phyloP scores from a whole-genome alignment of 1,140 invertebrate genomes.

The Psilanteris sp. region DNA sequence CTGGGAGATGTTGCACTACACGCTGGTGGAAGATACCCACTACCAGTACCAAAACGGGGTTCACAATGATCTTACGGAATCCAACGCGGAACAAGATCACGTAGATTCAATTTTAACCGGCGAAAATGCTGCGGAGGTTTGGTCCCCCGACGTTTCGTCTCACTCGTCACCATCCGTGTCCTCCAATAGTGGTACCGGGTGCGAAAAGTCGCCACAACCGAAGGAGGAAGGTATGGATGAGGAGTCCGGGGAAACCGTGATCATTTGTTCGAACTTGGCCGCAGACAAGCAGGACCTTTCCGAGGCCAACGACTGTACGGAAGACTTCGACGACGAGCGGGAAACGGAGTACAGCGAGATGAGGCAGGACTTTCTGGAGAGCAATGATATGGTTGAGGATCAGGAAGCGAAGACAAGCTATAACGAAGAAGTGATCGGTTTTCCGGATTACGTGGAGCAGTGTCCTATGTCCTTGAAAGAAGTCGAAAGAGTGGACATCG shows the following conservation, averaged over 20 bases:
- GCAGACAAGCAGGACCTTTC: conserved; percentile 52
- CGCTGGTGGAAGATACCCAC: conserved; percentile 61
- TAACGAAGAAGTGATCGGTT: no score
- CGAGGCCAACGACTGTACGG: conserved; percentile 38
- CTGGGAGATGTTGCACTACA: conserved; percentile 69
- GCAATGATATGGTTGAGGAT: no score
- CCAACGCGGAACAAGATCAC: conserved; percentile 5
- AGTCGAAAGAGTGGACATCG: conserved; percentile 47
- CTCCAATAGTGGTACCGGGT: conserved; percentile 18
- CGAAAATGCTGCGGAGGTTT: conserved; percentile 26
- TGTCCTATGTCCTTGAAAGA: conserved; percentile 62
- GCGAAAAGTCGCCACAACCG: conserved; percentile 31
- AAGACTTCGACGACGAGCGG: conserved; percentile 47
- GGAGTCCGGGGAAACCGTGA: conserved; percentile 47
- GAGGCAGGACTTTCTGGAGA: background rate
- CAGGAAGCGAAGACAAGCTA: no score
- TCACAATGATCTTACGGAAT: background rate
- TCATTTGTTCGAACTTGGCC: conserved; percentile 32
- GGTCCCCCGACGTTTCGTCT: conserved; percentile 52
- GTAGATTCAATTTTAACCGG: conserved; percentile 10
- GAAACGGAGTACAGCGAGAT: conserved; percentile 6
- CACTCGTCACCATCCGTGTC: conserved; percentile 47
- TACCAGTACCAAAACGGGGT: conserved; percentile 72
- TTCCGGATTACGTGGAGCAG: conserved; percentile 17
- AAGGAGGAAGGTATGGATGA: conserved; percentile 43